Evolutionary conservation across 2,113 vertebrate species (phyloP), one percentile per base, ranked within the genome.

Genomic region (Phoenicopterus ruber): DNA sequence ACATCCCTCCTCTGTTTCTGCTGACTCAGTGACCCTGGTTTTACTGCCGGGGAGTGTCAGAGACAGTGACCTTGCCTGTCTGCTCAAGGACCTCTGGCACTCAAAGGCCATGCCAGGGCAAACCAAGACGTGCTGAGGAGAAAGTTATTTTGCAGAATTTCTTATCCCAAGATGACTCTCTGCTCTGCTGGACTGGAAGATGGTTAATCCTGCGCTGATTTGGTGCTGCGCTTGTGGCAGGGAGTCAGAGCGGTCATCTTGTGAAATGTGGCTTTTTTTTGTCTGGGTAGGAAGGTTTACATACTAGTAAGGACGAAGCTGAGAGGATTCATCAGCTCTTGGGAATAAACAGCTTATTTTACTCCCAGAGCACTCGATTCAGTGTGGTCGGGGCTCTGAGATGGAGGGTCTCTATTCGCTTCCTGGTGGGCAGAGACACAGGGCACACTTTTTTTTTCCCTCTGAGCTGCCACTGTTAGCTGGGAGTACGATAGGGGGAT

Each of bases 21-120:
- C 98, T 99, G 99, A 99, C 98, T 99, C 99, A 98, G 98, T 92
- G 95, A 72, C 94, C 97, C 95, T 25, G 88, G 98, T 98, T 94
- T 98, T 99, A 98, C 95, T 91, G 96, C 72, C 82, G 46, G 67
- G 94, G 66, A 31, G 92, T 67, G 76, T 86, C 94, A 84, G 97
- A 95, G 97, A 67, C 94, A 18, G 47, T 96, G 98, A 98, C 99
- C 98, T 99, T 99, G 98, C 93, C 96, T 73, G 95, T 79, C 97
- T 90, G 93, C 92, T 79, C 81, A 22, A 70, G 94, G 96, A 90
- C 97, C 96, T 91, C 96, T 97, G 97, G 98, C 72, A 17, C 88
- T 58, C 44, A 4, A 34, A 16, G 93, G 93, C 94, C 73, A 1
- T 2, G 32, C 57, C 81, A 9, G 81, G 74, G 73, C 92, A 79